A percentile compares a stretch with the other conserved stretches of the same genome.
These are phyloP conservation scores for Oreortyx pictus DNA, from an alignment of 2,797 vertebrate genomes.

Conservation along the genomic window DNA sequence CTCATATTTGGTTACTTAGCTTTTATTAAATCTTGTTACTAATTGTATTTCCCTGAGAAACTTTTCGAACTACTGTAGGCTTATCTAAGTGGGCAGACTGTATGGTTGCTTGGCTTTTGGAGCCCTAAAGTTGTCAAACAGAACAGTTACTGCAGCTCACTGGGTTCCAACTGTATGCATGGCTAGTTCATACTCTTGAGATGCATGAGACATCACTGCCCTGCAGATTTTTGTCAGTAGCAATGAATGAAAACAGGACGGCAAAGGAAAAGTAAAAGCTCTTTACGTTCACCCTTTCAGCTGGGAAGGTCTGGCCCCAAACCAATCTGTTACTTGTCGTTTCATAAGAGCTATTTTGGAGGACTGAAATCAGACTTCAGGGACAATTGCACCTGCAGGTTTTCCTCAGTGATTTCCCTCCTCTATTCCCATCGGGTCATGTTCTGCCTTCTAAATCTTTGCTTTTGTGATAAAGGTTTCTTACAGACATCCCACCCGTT, in stretches of 20 bases:
- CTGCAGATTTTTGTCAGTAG: background rate
- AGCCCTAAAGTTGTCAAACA: background rate
- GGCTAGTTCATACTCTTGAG: background rate
- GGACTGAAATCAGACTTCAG: background rate
- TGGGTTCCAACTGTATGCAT: background rate
- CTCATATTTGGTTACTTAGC: conserved; percentile 35
- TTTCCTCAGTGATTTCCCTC: background rate
- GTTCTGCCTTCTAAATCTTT: background rate
- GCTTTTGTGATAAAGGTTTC: background rate
- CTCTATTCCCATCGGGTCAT: background rate
- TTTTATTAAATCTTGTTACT: conserved; percentile 76
- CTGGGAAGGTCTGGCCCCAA: background rate
- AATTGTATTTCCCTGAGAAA: conserved; percentile 74
- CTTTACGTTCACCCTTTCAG: background rate
- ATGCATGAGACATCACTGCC: background rate
- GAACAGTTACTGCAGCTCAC: background rate
- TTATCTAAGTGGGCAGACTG: conserved; percentile 31
- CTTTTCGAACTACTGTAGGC: conserved; percentile 55
- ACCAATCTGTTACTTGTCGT: background rate
- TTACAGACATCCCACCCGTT: background rate
- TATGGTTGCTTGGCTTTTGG: conserved; percentile 30
- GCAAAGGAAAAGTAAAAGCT: background rate
- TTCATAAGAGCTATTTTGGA: background rate
- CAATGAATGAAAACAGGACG: background rate
- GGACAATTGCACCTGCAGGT: background rate